These are phyloP conservation scores for Gambusia holbrooki DNA, from an alignment of 2,113 vertebrate species.

Conservation along the genomic window DNA sequence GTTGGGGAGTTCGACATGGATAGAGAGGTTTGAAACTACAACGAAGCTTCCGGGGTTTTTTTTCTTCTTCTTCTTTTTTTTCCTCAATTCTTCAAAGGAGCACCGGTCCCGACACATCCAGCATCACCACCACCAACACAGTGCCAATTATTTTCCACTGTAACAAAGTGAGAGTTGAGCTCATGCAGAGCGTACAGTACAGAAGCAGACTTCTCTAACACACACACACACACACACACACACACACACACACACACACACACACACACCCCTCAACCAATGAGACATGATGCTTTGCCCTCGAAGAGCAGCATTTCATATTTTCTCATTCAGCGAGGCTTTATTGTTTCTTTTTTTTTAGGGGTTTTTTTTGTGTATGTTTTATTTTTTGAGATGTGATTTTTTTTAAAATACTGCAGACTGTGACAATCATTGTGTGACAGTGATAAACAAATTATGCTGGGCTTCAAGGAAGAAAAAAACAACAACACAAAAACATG, in stretches of 20 bases:
- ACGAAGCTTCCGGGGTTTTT: conserved; percentile 65
- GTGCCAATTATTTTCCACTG: conserved; percentile 48
- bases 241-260: background rate
- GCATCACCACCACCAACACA: background rate
- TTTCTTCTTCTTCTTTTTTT: conserved; percentile 31
- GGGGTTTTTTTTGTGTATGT: background rate
- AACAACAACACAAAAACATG: conserved; percentile 12
- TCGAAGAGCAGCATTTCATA: conserved; percentile 1
- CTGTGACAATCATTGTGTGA: conserved; percentile 41
- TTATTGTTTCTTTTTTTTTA: conserved; percentile 13
- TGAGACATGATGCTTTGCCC: background rate
- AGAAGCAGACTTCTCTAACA: too few relatives aligned
- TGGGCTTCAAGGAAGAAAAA: conserved; percentile 19
- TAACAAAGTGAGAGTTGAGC: conserved; percentile 30
- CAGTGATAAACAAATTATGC: conserved; percentile 54
- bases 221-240: too few relatives aligned
- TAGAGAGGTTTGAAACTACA: conserved; percentile 58
- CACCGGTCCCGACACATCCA: background rate
- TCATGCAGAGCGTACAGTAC: conserved; percentile 1
- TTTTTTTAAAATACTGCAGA: conserved; percentile 37
- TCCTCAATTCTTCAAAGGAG: conserved; percentile 35
- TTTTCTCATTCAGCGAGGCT: background rate
- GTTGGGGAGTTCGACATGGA: conserved; percentile 31
- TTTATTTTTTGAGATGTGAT: conserved; percentile 1
- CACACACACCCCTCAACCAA: background rate